Base-by-base conservation (phyloP, 64 coral and sea anemone species). In the Exaiptasia diaphana region DNA sequence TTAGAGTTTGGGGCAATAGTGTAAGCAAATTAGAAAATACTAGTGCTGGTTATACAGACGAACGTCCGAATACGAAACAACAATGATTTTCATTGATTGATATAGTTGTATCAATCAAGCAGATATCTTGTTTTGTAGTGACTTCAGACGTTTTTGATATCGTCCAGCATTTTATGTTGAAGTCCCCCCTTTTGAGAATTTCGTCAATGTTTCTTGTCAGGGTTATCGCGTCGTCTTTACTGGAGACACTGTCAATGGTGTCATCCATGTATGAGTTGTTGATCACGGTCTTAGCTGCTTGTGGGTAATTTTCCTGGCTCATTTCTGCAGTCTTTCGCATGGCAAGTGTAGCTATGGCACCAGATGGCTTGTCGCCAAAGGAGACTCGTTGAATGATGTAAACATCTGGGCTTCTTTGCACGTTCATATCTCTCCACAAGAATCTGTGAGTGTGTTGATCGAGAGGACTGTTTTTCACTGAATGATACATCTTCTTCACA, bases 351-450 rank as follows among this genome's bases (percentile, higher is more conserved):
- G 80, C 65, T 1, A 83, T 83, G 20, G 80, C 71, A 11, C 29
- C 80, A 56, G 80, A 68, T n/a, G 45, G 80, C 23, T 35, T 68
- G 40, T 83, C 65, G 53, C 64, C 4, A 68, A 83, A 83, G 14
- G 80, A 83, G 38, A 83, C 80, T 71, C 80, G 38, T 44, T 83
- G 64, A 29, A 72, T 83, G 15, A 83, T 48, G 33, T 73, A 82
- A 33, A 38, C 59, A 21, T 83, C 80, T 27, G 67, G 80, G 33
- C 46, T 34, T 41, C 41, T 53, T 38, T 83, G 18, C 25, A 20
- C 41, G 21, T 81, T 28, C 78, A 81, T 81, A 4, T 81, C 58
- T 44, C 78, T 28, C 60, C 58, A 81, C 17, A 68, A 38, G 33
- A 81, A 81, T 4, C 58, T 22, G 45, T 67, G 78, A 13, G 63